Evolutionary conservation across 2,888 invertebrate species (phyloP), one percentile per base, ranked within the genome.

Genomic region (Chalcosyrphus nemorum): DNA sequence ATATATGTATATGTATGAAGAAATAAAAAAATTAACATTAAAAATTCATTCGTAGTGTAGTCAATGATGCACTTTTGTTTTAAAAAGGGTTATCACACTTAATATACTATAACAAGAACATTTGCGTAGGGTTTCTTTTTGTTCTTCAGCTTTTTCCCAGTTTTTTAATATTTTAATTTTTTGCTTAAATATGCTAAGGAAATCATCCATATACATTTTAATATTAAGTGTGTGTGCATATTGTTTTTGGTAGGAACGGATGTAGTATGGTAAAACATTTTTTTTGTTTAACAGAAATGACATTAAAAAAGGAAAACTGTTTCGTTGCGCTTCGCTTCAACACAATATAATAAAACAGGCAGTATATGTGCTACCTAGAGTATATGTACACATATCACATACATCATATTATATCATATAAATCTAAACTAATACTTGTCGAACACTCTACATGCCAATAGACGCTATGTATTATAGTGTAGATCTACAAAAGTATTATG

Each of bases 141-240:
- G 54, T 54, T 17, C 9, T 17, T 17, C 32, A 32, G 29, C 19
- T 45, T 13, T 29, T 29, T 29, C 17, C 11, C 2, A 38, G 19
- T 35, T 13, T 47, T 56, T 27, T 41, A n/a, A 5, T 63, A 52
- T n/a, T 65, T 24, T n/a, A n/a, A n/a, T n/a, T n/a, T n/a, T n/a
- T n/a, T n/a, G n/a, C n/a, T n/a, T n/a, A n/a, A n/a, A n/a, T n/a
- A n/a, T n/a, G n/a, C n/a, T n/a, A n/a, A n/a, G n/a, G n/a, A n/a
- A n/a, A n/a, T n/a, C n/a, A n/a, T n/a, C n/a, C n/a, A n/a, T n/a
- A n/a, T n/a, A n/a, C n/a, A n/a, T 43, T 66, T 52, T 52, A 21
- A 9, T 50, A 19, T 63, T 63, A 63, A 45, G 61, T 63, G 45
- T 45, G 45, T 19, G 61, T 47, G 61, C 32, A 32, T 21, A n/a